Evolutionary conservation across 2,113 vertebrate species (phyloP).

Genomic region (Macrotis lagotis): DNA sequence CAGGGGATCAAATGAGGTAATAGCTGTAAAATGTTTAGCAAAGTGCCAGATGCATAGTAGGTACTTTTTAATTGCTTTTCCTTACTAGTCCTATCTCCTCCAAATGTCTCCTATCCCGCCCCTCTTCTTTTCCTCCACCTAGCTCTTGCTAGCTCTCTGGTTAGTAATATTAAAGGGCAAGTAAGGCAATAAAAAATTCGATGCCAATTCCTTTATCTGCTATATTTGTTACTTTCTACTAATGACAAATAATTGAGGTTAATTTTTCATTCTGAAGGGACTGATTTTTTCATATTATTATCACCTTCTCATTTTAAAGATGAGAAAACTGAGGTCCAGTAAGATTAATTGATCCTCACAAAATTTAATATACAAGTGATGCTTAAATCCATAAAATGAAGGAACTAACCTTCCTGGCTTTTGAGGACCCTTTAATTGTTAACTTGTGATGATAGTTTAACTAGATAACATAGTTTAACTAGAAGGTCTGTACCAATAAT

Average conservation of each 20-base stretch:
- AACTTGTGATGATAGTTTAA: neutral
- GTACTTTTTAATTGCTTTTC: neutral
- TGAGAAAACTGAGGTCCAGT: no score
- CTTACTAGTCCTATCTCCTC: neutral
- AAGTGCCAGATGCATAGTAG: neutral
- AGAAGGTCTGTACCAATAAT: slow-evolving; percentile 22
- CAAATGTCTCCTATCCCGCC: neutral
- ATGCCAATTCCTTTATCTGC: neutral
- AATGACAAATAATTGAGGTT: neutral
- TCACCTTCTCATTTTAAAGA: no score
- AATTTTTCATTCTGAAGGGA: no score
- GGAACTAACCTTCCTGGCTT: neutral
- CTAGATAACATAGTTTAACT: neutral
- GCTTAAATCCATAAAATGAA: neutral
- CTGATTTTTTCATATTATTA: no score
- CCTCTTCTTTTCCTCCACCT: neutral
- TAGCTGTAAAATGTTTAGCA: neutral
- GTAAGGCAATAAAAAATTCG: neutral
- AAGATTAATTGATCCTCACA: no score
- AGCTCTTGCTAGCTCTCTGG: neutral
- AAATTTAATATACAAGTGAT: neutral
- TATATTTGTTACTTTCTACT: neutral
- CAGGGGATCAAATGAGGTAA: neutral
- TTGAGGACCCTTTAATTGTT: neutral
- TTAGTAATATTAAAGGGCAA: neutral